A percentile compares a stretch with the other conserved stretches of the same genome.
phyloP scores from a whole-genome alignment of 64 coral and sea anemone species.

The Catalaphyllia jardinei region DNA sequence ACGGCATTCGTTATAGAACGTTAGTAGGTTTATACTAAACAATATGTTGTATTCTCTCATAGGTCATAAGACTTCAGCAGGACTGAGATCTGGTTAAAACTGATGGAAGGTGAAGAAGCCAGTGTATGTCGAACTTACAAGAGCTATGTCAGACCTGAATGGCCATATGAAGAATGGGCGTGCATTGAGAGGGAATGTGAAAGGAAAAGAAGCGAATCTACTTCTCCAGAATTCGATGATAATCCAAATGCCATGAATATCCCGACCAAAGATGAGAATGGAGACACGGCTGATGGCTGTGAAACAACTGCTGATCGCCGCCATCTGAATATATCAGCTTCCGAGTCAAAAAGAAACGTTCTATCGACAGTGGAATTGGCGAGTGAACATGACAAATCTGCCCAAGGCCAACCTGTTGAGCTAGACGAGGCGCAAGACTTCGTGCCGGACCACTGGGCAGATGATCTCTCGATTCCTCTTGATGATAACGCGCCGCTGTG shows the following conservation, averaged over 20 bases:
- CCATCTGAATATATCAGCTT: too few relatives aligned
- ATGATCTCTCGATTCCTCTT: constrained; percentile 30
- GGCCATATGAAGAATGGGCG: constrained; percentile 29
- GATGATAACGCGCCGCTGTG: constrained; percentile 2
- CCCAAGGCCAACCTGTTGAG: too few relatives aligned
- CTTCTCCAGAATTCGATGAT: too few relatives aligned
- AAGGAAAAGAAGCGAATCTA: neutral
- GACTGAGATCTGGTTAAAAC: too few relatives aligned
- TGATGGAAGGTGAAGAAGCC: neutral
- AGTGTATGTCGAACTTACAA: neutral
- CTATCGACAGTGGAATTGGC: too few relatives aligned
- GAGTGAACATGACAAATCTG: too few relatives aligned
- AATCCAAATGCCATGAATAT: neutral
- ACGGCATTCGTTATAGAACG: too few relatives aligned
- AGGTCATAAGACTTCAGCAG: too few relatives aligned
- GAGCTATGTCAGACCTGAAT: neutral
- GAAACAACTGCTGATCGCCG: neutral
- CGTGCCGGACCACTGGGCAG: constrained; percentile 34
- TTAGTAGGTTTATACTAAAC: too few relatives aligned
- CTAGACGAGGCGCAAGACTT: neutral
- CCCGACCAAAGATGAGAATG: neutral
- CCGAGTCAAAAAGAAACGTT: too few relatives aligned
- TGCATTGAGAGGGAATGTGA: neutral
- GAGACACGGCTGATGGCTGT: neutral
- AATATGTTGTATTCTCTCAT: too few relatives aligned